Percentiles rank a stretch among this genome's conserved stretches.
Conservation (phyloP, 1,140 invertebrate genomes). For the Centruroides sculpturatus region DNA sequence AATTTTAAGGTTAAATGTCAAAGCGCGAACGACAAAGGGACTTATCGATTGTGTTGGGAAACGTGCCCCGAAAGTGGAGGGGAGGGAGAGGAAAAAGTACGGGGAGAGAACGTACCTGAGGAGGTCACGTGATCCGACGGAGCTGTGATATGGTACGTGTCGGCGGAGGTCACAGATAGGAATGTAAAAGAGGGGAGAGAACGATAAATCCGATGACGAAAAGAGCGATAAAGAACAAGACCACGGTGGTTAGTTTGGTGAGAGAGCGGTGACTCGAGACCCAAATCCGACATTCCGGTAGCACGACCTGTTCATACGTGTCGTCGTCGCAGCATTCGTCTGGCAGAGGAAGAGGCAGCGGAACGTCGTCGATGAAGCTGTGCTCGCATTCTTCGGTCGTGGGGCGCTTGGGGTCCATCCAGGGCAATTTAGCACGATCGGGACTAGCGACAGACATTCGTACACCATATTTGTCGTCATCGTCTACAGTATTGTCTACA, state of each 20-base stretch:
- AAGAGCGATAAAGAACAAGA: constrained; percentile 11
- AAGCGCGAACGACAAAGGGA: no score
- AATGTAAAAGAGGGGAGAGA: constrained; percentile 14
- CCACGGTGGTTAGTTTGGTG: constrained; percentile 13
- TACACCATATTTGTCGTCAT: no score
- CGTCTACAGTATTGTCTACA: no score
- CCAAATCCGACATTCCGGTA: background rate
- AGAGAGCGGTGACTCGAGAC: background rate
- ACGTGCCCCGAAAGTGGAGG: no score
- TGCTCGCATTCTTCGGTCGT: background rate
- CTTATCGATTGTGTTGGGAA: no score
- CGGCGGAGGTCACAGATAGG: background rate
- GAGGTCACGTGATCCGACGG: background rate
- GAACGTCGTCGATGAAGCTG: background rate
- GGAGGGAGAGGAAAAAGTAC: no score
- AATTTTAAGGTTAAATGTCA: no score
- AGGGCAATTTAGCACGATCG: no score
- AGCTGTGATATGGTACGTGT: background rate
- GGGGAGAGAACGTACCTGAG: no score
- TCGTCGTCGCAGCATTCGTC: background rate
- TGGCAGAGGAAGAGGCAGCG: background rate
- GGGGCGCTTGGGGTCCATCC: background rate
- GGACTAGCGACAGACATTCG: no score
- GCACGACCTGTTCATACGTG: background rate
- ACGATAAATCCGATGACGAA: constrained; percentile 17